Evolutionary conservation across 2,113 vertebrate genomes (phyloP).

Genomic region (Percopsis transmontana): DNA sequence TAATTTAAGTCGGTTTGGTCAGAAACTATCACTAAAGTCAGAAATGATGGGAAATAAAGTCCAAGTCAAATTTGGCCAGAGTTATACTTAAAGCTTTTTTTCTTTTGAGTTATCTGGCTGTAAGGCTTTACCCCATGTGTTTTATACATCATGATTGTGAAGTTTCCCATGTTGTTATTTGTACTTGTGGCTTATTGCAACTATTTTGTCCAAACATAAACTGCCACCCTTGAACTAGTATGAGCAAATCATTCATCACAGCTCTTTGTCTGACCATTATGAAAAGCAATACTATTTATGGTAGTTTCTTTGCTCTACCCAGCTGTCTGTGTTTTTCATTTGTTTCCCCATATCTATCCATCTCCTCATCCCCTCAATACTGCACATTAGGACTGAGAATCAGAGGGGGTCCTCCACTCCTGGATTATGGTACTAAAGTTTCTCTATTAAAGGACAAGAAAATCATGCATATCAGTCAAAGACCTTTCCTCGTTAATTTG

Average conservation of each 20-base stretch:
- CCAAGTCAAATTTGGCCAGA: no score
- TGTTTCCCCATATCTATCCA: constrained; percentile 80
- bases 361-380: constrained; percentile 74
- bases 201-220: constrained; percentile 11
- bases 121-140: not conserved
- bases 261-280: constrained; percentile 48
- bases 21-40: no score
- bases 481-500: constrained; percentile 32
- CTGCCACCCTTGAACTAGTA: constrained; percentile 10
- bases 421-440: constrained; percentile 78
- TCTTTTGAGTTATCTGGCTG: not conserved
- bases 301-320: constrained; percentile 71
- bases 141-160: not conserved
- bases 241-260: constrained; percentile 19
- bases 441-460: constrained; percentile 68
- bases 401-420: constrained; percentile 78
- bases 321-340: constrained; percentile 78
- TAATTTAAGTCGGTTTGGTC: no score
- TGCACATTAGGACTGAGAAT: constrained; percentile 79
- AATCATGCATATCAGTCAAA: constrained; percentile 43
- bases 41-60: no score
- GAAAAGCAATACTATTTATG: constrained; percentile 56
- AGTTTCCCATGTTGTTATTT: not conserved
- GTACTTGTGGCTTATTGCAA: constrained; percentile 17
- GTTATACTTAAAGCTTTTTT: no score